Evolutionary conservation across 2,888 invertebrate species (phyloP), one percentile per base, ranked within the genome.

Genomic region (Netelia inedita): DNA sequence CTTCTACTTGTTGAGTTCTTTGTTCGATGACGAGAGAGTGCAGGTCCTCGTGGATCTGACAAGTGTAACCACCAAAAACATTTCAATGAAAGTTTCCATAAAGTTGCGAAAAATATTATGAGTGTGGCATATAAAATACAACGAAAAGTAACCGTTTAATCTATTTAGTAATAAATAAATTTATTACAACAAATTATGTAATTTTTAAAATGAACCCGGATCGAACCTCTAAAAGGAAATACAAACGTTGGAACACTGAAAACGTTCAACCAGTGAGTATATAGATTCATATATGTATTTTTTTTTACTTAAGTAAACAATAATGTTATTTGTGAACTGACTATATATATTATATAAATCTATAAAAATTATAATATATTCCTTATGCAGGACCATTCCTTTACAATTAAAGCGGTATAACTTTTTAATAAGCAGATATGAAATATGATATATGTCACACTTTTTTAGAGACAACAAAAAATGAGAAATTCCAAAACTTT

Each of bases 221-320:
- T 61, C 50, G 5, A 50, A 50, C 50, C 50, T 19, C 61, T 14
- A 61, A 61, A 61, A 61, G 21, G 21, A 61, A 61, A 11, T 61
- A 21, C 19, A 21, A 61, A 61, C 14, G 61, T 61, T 61, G 61
- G 61, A 21, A 61, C 23, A 21, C 61, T 19, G 61, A 28, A 1
- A 61, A 61, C 61, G 23, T 23, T 23, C 19, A 61, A 61, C 9
- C 61, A 61, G 61, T 61, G 21, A 61, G 61, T 61, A 61, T 23
- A 61, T 14, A 28, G 28, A 11, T 61, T 23, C 5, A 14, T 21
- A 61, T 61, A 28, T 23, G 16, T 14, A 61, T 61, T 61, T 19
- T 28, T 5, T 21, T 50, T 50, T 50, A 2, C 50, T 50, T 50
- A 50, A 50, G 50, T 50, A 50, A 50, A 50, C 50, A 50, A 50